Percentiles rank a stretch among this genome's conserved stretches.
phyloP scores from a whole-genome alignment of 2,797 vertebrate species.

The Streptopelia turtur region DNA sequence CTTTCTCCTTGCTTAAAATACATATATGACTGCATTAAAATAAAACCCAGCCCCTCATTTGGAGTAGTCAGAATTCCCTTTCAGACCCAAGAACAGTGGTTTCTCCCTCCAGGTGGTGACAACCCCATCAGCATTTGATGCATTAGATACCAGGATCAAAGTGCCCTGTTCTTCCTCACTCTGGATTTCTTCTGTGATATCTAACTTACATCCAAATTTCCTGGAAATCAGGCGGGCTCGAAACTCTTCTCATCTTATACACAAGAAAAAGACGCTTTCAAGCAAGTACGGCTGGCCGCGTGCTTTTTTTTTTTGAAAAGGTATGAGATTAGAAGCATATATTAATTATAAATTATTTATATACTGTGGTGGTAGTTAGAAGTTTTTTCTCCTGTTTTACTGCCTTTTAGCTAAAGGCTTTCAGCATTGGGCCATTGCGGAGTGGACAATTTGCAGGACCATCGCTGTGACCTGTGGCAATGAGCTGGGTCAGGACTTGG shows the following conservation, averaged over 20 bases:
- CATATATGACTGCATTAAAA: background rate
- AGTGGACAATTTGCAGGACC: background rate
- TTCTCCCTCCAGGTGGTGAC: background rate
- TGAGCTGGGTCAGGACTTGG: accelerated
- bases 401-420: background rate
- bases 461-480: background rate
- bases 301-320: background rate
- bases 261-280: background rate
- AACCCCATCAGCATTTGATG: background rate
- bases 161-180: background rate
- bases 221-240: background rate
- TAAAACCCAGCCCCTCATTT: background rate
- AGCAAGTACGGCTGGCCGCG: accelerated
- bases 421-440: background rate
- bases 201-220: background rate
- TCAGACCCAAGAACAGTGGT: background rate
- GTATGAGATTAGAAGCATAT: background rate
- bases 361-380: background rate
- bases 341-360: background rate
- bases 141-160: background rate
- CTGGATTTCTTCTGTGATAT: background rate
- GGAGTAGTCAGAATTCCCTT: background rate
- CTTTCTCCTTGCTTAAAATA: background rate
- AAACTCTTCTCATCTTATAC: background rate
- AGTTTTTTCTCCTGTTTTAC: background rate